Evolutionary conservation across 2,797 vertebrate species (phyloP), one percentile per base, ranked within the genome.

Genomic region (Syngnathus acus): DNA sequence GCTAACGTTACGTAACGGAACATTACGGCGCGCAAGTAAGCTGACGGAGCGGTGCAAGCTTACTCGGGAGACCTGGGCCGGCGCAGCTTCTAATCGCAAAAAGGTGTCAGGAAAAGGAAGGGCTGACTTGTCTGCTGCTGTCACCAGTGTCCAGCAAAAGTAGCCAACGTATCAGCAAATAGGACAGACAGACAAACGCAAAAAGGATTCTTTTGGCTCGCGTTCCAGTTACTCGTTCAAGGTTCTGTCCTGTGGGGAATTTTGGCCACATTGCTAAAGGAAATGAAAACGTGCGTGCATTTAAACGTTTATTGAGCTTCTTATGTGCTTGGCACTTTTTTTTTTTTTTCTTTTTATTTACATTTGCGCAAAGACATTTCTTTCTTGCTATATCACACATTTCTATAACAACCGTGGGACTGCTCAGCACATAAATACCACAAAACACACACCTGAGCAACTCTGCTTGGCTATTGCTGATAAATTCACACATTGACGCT

Each of bases 391-490:
- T 76, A 73, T 64, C 86, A 86, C 85, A 82, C 83, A 74, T 80
- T 75, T 79, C 73, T 70, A 78, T 75, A 84, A 79, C 91, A 94
- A 89, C 90, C 91, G 86, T 92, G 19, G 92, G 91, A 92, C 77
- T 90, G 92, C 91, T 94, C 94, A 91, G 90, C 87, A 94, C 89
- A 95, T 96, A 97, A 98, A 98, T 98, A 98, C 91, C 94, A 95
- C 92, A 94, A 92, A 94, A 97, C 93, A 91, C 92, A 93, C 55
- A 57, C 55, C 14, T 96, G 93, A 94, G 94, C 92, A 89, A 92
- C 90, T 92, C 89, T 91, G 82, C 86, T 90, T 87, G 92, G 91
- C 82, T 91, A 92, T 92, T 92, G 90, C 83, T 91, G 89, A 77
- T 66, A 81, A 87, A 90, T 91, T 92, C 94, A 97, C 94, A 95